Conservation (phyloP, 2,113 vertebrate species). For the Pongo pygmaeus region DNA sequence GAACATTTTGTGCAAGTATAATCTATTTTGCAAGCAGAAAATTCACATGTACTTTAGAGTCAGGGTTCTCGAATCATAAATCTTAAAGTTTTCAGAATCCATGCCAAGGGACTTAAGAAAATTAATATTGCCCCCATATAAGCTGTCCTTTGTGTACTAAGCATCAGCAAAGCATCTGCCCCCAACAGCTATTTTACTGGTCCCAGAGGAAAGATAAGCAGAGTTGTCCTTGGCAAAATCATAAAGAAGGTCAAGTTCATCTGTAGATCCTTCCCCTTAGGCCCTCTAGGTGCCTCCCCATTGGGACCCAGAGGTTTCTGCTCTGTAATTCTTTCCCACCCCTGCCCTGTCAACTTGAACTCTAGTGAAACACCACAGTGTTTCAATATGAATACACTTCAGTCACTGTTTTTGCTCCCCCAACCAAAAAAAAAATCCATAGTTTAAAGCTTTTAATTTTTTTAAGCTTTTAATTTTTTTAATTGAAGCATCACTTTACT, state of each 20-base stretch:
- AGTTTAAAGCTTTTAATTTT: slow-evolving; percentile 48
- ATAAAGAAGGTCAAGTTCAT: background rate
- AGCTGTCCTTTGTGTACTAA: background rate
- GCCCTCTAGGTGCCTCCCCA: background rate
- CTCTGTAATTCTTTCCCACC: background rate
- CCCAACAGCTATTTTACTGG: background rate
- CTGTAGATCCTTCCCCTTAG: background rate
- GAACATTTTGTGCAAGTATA: background rate
- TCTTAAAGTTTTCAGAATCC: slow-evolving; percentile 22
- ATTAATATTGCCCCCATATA: background rate
- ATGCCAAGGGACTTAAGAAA: background rate
- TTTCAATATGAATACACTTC: background rate
- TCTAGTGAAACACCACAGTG: background rate
- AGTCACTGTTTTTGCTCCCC: background rate
- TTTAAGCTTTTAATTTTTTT: slow-evolving; percentile 37
- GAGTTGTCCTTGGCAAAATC: background rate
- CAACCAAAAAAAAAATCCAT: background rate
- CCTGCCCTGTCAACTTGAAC: background rate
- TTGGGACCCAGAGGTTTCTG: background rate
- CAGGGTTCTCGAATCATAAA: background rate
- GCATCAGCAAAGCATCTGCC: background rate
- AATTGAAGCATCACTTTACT: background rate
- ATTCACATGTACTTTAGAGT: background rate
- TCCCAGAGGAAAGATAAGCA: background rate
- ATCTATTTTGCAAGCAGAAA: slow-evolving; percentile 2